These are phyloP conservation scores for Pangasianodon gigas DNA, from an alignment of 2,113 vertebrate species.

Conservation along the genomic window DNA sequence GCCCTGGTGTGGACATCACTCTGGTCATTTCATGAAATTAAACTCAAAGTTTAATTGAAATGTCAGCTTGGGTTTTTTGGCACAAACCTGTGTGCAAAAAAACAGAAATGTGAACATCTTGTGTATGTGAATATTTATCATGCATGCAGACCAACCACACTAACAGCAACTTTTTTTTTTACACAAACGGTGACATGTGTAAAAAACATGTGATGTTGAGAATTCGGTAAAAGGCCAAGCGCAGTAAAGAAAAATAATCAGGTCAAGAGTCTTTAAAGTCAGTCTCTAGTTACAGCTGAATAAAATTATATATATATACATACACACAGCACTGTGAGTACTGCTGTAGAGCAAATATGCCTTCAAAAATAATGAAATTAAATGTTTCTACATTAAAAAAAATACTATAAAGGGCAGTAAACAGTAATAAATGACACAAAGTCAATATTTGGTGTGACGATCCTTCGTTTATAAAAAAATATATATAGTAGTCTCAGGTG, in stretches of 20 bases:
- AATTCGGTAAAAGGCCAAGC: slow-evolving; percentile 18
- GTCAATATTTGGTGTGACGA: too few species aligned
- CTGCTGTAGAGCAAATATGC: too few species aligned
- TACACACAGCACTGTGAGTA: too few species aligned
- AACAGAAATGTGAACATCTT: slow-evolving; percentile 11
- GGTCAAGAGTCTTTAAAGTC: not conserved
- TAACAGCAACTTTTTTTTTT: not conserved
- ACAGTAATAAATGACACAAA: too few species aligned
- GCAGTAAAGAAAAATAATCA: slow-evolving; percentile 54
- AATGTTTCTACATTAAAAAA: too few species aligned
- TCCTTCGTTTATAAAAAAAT: too few species aligned
- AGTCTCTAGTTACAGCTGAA: not conserved
- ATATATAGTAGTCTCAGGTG: too few species aligned
- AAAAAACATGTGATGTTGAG: not conserved
- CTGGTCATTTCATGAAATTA: not conserved
- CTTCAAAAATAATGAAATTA: too few species aligned
- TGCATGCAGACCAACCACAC: not conserved
- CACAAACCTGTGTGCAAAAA: not conserved
- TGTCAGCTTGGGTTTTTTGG: not conserved
- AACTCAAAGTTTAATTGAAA: not conserved
- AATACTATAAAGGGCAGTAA: too few species aligned
- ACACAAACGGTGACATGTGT: not conserved
- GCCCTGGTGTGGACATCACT: too few species aligned
- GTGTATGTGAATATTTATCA: slow-evolving; percentile 12
- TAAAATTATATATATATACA: too few species aligned